Percentiles rank a stretch among this genome's conserved stretches.
phyloP scores from a whole-genome alignment of 2,797 vertebrate genomes.

The Pelobates cultripes region DNA sequence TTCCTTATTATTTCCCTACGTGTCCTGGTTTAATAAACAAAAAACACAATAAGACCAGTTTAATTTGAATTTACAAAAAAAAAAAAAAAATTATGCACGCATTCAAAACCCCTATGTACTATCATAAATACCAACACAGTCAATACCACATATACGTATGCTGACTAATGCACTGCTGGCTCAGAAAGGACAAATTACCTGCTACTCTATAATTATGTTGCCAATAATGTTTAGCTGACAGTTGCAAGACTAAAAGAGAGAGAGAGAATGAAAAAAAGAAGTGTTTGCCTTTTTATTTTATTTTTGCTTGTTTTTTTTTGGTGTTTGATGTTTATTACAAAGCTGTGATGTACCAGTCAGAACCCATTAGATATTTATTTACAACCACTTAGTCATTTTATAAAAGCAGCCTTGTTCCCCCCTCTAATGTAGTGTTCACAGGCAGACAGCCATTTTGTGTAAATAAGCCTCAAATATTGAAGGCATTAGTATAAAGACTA shows the following conservation, averaged over 20 bases:
- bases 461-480: slow-evolving; percentile 1
- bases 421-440: neutral
- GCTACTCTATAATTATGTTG: neutral
- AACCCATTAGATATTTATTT: slow-evolving; percentile 1
- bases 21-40: no score
- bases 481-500: neutral
- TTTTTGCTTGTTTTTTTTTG: neutral
- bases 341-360: neutral
- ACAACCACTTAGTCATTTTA: slow-evolving; percentile 8
- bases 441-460: neutral
- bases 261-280: neutral
- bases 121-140: no score
- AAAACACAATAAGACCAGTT: no score
- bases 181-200: neutral
- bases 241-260: no score
- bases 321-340: slow-evolving; percentile 15
- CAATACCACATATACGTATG: no score
- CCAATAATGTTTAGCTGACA: neutral
- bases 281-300: neutral
- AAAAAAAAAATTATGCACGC: no score
- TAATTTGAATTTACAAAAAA: no score
- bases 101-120: no score
- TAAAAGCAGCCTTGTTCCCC: neutral
- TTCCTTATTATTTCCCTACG: no score
- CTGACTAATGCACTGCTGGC: neutral